Conservation (phyloP, 2,797 vertebrate species). For the Euphonia xanthogaster region DNA sequence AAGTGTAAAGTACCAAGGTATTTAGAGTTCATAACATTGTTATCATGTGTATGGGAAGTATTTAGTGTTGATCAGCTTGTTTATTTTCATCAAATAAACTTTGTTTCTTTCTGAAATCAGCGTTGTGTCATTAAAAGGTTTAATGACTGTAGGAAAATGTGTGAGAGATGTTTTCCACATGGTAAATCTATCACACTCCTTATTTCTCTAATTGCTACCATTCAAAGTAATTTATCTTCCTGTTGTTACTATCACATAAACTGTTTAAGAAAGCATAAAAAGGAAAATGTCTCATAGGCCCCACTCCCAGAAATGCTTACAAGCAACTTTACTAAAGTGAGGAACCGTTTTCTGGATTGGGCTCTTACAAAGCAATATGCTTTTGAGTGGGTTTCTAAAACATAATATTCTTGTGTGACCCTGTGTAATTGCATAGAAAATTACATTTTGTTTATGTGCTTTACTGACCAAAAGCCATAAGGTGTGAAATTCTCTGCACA, state of each 20-base stretch:
- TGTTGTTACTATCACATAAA: constrained; percentile 69
- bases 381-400: constrained; percentile 58
- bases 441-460: constrained; percentile 61
- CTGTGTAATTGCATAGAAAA: constrained; percentile 47
- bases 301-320: constrained; percentile 22
- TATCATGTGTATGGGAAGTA: constrained; percentile 83
- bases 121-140: constrained; percentile 61
- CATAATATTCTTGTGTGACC: constrained; percentile 46
- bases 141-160: constrained; percentile 54
- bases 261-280: constrained; percentile 66
- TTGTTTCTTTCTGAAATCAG: constrained; percentile 88
- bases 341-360: constrained; percentile 39
- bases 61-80: constrained; percentile 91
- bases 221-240: constrained; percentile 71
- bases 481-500: constrained; percentile 64
- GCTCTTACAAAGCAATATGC: constrained; percentile 44
- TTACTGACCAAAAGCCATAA: constrained; percentile 50
- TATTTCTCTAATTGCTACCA: constrained; percentile 71
- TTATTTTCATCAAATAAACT: constrained; percentile 99
- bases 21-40: constrained; percentile 80
- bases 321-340: not conserved
- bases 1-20: constrained; percentile 77
- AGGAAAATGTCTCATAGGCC: constrained; percentile 44
- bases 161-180: constrained; percentile 69
- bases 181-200: constrained; percentile 62